Conservation (phyloP, 2,888 invertebrate species). For the Caenorhabditis japonica region DNA sequence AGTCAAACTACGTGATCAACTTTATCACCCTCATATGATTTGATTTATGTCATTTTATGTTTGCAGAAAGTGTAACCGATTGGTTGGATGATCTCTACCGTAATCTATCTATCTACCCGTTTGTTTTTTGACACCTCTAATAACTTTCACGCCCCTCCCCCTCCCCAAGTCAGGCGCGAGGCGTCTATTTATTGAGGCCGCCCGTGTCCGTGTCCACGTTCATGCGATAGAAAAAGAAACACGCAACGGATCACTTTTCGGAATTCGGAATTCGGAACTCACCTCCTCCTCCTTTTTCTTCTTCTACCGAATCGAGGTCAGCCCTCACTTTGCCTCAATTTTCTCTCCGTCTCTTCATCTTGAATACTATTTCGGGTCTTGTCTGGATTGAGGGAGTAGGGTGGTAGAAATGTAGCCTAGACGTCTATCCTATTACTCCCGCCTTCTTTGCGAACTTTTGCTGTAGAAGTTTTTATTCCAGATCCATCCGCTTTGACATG, state of each 20-base stretch:
- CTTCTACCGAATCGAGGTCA: constrained; percentile 34
- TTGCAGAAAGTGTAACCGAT: too few relatives aligned
- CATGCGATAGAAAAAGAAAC: background rate
- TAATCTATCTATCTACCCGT: constrained; percentile 9
- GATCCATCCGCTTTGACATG: background rate
- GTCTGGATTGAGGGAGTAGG: background rate
- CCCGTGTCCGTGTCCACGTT: background rate
- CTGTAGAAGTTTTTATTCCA: background rate
- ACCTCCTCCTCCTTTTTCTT: too few relatives aligned
- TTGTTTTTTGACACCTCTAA: background rate
- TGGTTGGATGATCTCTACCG: too few relatives aligned
- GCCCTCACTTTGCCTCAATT: constrained; percentile 20
- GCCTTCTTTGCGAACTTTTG: background rate
- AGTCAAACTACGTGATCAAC: too few relatives aligned
- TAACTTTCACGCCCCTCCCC: constrained; percentile 3
- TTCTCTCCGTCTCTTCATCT: background rate
- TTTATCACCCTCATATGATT: too few relatives aligned
- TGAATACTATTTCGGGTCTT: background rate
- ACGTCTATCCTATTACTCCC: background rate
- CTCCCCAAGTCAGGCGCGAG: too few relatives aligned
- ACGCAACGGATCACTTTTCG: background rate
- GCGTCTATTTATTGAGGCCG: constrained; percentile 8
- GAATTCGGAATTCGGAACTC: too few relatives aligned
- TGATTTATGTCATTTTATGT: too few relatives aligned
- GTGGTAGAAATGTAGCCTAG: background rate